Conservation (phyloP, 92 coral and sea anemone species). For the Hydrozoanthus gracilis region DNA sequence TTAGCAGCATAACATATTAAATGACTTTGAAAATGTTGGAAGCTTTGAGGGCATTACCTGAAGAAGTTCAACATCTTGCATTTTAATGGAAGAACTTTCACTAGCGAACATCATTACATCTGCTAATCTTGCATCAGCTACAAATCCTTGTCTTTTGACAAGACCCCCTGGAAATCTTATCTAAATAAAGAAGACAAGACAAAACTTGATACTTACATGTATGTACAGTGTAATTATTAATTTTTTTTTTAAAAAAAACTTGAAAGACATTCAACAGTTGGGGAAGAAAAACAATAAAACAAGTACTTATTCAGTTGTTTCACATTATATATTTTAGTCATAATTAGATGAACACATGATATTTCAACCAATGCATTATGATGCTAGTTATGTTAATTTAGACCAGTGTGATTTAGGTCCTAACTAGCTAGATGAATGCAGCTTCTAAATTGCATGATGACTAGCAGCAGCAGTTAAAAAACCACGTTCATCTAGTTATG, state of each 20-base stretch:
- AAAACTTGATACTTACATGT: background rate
- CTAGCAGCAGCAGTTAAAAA: too few species aligned
- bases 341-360: too few species aligned
- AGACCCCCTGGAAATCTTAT: conserved; percentile 35
- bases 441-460: too few species aligned
- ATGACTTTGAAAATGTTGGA: background rate
- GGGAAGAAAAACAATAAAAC: too few species aligned
- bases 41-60: conserved; percentile 2
- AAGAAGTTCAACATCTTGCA: conserved; percentile 19
- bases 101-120: conserved; percentile 25
- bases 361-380: too few species aligned
- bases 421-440: too few species aligned
- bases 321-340: too few species aligned
- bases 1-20: background rate
- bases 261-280: too few species aligned
- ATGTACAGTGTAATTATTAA: background rate
- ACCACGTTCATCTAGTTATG: too few species aligned
- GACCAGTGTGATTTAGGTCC: too few species aligned
- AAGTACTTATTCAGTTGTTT: too few species aligned
- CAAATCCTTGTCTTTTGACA: conserved; percentile 33
- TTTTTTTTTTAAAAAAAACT: background rate
- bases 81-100: conserved; percentile 23
- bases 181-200: background rate
- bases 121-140: conserved; percentile 16
- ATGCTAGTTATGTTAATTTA: too few species aligned